Percentiles rank a stretch among this genome's conserved stretches.
These are phyloP conservation scores for Erebia palarica DNA, from an alignment of 2,888 invertebrate species.

Conservation along the genomic window DNA sequence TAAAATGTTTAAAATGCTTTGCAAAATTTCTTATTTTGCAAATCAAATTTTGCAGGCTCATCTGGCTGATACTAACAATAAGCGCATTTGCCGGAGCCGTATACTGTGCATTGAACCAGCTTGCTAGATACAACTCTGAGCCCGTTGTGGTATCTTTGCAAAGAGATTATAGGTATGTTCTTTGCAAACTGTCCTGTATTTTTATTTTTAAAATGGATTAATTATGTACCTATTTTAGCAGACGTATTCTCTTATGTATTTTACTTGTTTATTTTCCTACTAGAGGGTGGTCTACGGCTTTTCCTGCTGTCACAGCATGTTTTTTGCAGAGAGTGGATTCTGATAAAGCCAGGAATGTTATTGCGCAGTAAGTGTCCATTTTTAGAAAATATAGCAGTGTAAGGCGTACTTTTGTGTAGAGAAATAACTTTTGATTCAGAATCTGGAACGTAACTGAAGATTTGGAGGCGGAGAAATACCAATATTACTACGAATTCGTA, in stretches of 20 bases:
- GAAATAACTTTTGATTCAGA: constrained; percentile 45
- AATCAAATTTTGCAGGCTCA: constrained; percentile 1
- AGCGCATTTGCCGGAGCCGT: constrained; percentile 67
- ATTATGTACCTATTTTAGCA: too few species aligned
- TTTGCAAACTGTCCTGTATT: background rate
- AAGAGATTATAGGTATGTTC: constrained; percentile 56
- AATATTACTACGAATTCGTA: constrained; percentile 70
- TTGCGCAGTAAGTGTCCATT: constrained; percentile 51
- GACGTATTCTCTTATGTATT: background rate
- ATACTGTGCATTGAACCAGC: constrained; percentile 67
- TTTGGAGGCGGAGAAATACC: constrained; percentile 57
- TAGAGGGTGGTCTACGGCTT: constrained; percentile 69
- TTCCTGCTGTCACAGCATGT: constrained; percentile 76
- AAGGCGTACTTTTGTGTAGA: too few species aligned
- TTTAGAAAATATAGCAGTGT: background rate
- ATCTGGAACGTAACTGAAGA: constrained; percentile 73
- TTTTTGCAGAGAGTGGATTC: constrained; percentile 62
- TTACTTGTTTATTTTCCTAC: background rate
- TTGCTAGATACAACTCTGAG: constrained; percentile 66
- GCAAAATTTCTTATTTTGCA: background rate
- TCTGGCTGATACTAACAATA: constrained; percentile 62
- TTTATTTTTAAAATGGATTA: too few species aligned
- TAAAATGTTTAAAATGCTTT: background rate
- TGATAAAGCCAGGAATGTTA: constrained; percentile 57
- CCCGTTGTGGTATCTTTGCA: constrained; percentile 76